These are phyloP conservation scores for Trachelus tabidus DNA, from an alignment of 2,888 invertebrate genomes.

Conservation along the genomic window DNA sequence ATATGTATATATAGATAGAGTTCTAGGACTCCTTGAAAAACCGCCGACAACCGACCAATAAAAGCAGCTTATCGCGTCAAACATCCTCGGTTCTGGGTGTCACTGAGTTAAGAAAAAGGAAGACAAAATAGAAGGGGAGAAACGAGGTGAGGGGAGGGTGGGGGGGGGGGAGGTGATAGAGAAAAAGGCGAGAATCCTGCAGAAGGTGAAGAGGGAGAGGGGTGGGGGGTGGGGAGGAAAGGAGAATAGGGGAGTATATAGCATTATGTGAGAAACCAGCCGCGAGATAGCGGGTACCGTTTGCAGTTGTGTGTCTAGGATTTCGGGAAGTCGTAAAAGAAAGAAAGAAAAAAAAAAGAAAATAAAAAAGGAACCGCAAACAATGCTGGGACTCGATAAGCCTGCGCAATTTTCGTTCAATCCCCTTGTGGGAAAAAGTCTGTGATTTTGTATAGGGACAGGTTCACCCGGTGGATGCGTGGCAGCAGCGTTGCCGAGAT, in stretches of 20 bases:
- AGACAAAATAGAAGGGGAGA: neutral
- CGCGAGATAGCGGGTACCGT: neutral
- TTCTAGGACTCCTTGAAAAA: conserved; percentile 21
- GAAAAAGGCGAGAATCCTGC: too few relatives aligned
- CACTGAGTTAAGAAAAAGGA: conserved; percentile 15
- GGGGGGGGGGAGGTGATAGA: too few relatives aligned
- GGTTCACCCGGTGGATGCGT: neutral
- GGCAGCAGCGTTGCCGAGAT: neutral
- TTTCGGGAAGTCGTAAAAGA: conserved; percentile 41
- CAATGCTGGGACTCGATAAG: conserved; percentile 29
- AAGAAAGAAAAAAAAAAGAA: conserved; percentile 37
- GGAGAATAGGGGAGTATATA: neutral
- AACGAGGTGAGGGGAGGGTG: neutral
- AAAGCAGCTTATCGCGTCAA: conserved; percentile 51
- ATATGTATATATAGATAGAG: neutral
- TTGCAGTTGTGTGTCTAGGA: conserved; percentile 46
- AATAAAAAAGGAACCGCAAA: conserved; percentile 40
- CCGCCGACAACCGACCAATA: conserved; percentile 44
- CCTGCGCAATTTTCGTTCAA: conserved; percentile 2
- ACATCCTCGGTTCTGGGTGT: conserved; percentile 42
- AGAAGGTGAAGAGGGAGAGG: too few relatives aligned
- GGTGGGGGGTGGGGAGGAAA: neutral
- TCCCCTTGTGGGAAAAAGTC: conserved; percentile 1
- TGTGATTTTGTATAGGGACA: neutral
- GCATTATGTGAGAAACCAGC: neutral